Evolutionary conservation across 2,113 vertebrate genomes (phyloP).

Genomic region (Spilogale gracilis): DNA sequence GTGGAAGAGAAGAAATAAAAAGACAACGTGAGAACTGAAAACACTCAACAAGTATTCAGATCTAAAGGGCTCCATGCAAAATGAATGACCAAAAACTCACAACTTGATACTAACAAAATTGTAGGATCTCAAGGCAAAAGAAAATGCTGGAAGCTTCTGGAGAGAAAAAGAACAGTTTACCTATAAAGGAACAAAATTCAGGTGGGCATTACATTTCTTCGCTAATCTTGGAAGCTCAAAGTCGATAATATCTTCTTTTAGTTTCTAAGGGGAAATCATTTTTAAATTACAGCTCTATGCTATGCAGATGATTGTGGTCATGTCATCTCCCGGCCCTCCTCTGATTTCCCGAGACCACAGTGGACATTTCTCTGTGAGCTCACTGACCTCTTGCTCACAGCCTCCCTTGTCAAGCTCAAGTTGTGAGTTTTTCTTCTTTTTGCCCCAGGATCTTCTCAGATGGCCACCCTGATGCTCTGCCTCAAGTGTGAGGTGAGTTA

Average conservation of each 20-base stretch:
- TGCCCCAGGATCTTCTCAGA: not conserved
- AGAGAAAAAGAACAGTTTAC: slow-evolving; percentile 1
- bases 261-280: not conserved
- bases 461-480: not conserved
- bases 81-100: not conserved
- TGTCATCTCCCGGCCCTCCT: not conserved
- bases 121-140: not conserved
- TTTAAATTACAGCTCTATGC: not conserved
- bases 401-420: not conserved
- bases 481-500: not conserved
- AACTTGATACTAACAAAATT: not conserved
- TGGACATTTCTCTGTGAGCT: not conserved
- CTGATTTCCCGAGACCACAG: not conserved
- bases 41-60: not conserved
- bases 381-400: not conserved
- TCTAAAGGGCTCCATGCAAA: not conserved
- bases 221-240: not conserved
- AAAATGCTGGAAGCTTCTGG: not conserved
- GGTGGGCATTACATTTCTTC: not conserved
- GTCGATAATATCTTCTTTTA: not conserved
- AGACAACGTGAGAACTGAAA: not conserved
- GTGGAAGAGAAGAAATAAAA: not conserved
- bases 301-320: not conserved
- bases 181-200: not conserved
- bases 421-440: not conserved